Evolutionary conservation across 2,797 vertebrate genomes (phyloP).

Genomic region (Eulemur rubriventer): DNA sequence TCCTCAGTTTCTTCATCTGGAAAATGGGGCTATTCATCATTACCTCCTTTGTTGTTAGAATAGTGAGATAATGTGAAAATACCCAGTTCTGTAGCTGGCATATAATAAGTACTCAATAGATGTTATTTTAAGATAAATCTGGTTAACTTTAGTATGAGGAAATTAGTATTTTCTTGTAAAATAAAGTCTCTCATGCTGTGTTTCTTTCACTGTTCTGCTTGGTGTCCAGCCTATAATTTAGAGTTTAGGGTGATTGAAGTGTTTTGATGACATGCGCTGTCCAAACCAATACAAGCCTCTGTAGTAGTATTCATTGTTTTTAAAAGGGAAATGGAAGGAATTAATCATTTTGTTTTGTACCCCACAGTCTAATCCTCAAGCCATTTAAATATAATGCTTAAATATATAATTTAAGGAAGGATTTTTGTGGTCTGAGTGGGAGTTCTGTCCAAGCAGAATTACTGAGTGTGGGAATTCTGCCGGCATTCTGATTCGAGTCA

Average conservation of each 20-base stretch:
- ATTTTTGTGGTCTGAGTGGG: not conserved
- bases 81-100: not conserved
- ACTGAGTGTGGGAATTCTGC: not conserved
- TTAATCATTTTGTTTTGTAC: conserved; percentile 15
- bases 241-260: not conserved
- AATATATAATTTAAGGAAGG: not conserved
- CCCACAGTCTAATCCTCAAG: not conserved
- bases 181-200: not conserved
- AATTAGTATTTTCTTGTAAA: conserved; percentile 39
- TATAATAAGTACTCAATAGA: not conserved
- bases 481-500: not conserved
- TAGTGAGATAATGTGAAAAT: conserved; percentile 28
- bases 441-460: not conserved
- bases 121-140: conserved; percentile 17
- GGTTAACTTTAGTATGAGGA: not conserved
- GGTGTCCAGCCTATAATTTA: not conserved
- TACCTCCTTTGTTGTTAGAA: not conserved
- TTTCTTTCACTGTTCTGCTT: not conserved
- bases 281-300: not conserved
- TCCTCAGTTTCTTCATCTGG: not conserved
- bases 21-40: not conserved
- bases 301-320: not conserved
- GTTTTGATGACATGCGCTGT: not conserved
- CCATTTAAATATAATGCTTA: not conserved
- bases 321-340: not conserved